These are phyloP conservation scores for Garrulus glandarius DNA, from an alignment of 2,797 vertebrate species.

Conservation along the genomic window DNA sequence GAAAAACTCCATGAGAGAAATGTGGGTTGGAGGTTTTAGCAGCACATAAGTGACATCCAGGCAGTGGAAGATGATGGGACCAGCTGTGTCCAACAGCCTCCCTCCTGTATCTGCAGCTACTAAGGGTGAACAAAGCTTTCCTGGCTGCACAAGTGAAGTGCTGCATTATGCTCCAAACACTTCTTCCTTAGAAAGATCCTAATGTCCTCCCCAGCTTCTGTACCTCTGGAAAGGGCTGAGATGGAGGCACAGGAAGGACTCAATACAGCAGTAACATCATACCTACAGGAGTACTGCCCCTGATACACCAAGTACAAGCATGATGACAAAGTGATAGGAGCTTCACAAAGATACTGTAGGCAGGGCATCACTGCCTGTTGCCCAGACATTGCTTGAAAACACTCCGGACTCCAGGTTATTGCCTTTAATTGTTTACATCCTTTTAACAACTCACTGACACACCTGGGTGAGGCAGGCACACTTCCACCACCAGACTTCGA, in stretches of 20 bases:
- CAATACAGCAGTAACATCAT: neutral
- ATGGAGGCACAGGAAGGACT: neutral
- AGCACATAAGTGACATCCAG: neutral
- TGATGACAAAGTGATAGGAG: neutral
- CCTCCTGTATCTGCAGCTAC: neutral
- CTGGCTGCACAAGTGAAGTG: neutral
- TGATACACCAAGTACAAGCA: neutral
- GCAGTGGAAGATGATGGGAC: neutral
- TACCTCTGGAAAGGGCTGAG: neutral
- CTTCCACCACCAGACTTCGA: neutral
- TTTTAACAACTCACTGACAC: neutral
- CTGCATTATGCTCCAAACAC: neutral
- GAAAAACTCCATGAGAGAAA: neutral
- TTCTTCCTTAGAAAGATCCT: neutral
- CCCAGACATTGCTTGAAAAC: neutral
- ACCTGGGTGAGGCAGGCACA: neutral
- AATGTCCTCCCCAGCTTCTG: neutral
- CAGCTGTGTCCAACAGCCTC: neutral
- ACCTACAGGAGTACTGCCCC: neutral
- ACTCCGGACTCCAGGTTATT: neutral
- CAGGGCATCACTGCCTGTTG: neutral
- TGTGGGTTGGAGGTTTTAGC: neutral
- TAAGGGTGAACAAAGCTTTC: neutral
- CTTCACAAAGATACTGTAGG: neutral
- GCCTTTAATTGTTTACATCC: neutral